These are phyloP conservation scores for Carcinoscorpius rotundicauda DNA, from an alignment of 1,140 invertebrate species.

Conservation along the genomic window DNA sequence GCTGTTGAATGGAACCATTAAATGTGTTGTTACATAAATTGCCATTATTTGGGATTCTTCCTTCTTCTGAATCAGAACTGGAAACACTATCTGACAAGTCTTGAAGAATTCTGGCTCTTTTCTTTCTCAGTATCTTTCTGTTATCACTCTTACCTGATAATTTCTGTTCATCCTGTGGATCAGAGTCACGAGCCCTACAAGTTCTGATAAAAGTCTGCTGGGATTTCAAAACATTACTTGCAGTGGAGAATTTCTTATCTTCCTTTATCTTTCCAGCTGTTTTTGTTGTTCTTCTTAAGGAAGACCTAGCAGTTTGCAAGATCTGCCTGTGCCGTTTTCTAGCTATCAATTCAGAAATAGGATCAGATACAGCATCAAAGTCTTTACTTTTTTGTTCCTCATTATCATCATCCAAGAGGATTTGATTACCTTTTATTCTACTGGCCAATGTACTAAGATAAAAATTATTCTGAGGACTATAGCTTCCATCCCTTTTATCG, in stretches of 20 bases:
- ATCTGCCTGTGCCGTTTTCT: conserved; percentile 25
- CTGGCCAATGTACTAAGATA: conserved; percentile 9
- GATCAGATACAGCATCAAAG: conserved; percentile 11
- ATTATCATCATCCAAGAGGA: background rate
- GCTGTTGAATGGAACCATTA: too few species aligned
- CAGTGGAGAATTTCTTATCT: too few species aligned
- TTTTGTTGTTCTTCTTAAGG: background rate
- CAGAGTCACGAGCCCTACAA: too few species aligned
- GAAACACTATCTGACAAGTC: background rate
- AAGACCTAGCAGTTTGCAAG: conserved; percentile 2
- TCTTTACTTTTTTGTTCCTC: conserved; percentile 9
- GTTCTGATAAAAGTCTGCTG: background rate
- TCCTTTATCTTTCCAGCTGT: background rate
- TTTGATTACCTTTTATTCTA: background rate
- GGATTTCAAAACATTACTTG: background rate
- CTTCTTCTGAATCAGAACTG: conserved; percentile 13
- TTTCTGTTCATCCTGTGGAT: too few species aligned
- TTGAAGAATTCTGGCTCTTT: conserved; percentile 7
- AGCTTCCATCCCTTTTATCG: background rate
- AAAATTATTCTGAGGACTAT: conserved; percentile 4
- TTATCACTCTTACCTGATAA: background rate
- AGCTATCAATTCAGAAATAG: conserved; percentile 30
- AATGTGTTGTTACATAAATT: too few species aligned
- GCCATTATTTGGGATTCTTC: too few species aligned
- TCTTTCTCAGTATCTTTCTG: conserved; percentile 7